Evolutionary conservation across 1,140 invertebrate genomes (phyloP), one percentile per base, ranked within the genome.

Genomic region (Oncopodura yosiiana): DNA sequence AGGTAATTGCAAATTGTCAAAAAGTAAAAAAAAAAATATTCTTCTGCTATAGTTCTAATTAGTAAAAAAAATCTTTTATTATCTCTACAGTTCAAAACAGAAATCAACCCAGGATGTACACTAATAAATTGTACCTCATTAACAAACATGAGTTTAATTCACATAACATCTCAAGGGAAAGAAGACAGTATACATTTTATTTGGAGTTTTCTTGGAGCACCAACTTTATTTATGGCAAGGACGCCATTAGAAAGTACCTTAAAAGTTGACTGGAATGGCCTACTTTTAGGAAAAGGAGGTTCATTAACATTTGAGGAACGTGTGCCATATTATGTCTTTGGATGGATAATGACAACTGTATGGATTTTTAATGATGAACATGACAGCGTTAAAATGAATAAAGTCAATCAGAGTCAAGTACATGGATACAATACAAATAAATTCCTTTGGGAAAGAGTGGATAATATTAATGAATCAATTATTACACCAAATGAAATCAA

Each of bases 141-240:
- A 19, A 42, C 38, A n/a, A 60, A 56, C 14, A 9, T 45, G 0
- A 56, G 26, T 29, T 34, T 63, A n/a, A 41, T 63, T 41, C 62
- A 63, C 30, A 54, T 63, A 27, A 3, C 32, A 36, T 58, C 58
- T n/a, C 55, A 60, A n/a, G 53, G 62, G 29, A 21, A 34, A 30
- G 26, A 18, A 3, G 62, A 63, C 29, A 34, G 24, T 14, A n/a
- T 60, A 9, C 62, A 63, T 49, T 63, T 60, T 23, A 24, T 63
- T 30, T 63, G 58, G 58, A 60, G 49, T 42, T 60, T 63, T 26
- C 19, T 53, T 26, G 62, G 62, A 49, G 21, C 49, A 14, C 62
- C 62, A 0, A 45, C 39, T n/a, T 32, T 63, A 5, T 9, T 63
- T 6, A n/a, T 63, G 23, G 62, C 55, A 2, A 21, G 58, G 11